phyloP scores from a whole-genome alignment of 2,113 vertebrate species.

The Heterochromis multidens region DNA sequence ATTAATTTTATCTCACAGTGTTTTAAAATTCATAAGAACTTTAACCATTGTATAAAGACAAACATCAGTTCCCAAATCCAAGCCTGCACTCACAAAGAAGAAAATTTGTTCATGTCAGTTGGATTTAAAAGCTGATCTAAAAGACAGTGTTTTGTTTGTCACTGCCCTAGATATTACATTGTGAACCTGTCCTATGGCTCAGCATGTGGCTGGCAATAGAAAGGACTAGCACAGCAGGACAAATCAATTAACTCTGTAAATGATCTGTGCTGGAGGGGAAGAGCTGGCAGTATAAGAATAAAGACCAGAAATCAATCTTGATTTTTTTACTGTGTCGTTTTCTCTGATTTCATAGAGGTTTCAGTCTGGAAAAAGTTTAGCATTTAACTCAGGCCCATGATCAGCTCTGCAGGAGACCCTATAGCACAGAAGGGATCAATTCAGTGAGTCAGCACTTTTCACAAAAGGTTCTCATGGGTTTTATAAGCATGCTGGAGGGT shows the following conservation, averaged over 20 bases:
- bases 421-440: constrained; percentile 20
- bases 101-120: not conserved
- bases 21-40: not conserved
- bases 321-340: not conserved
- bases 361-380: not conserved
- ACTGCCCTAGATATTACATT: constrained; percentile 6
- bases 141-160: constrained; percentile 18
- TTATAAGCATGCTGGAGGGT: constrained; percentile 14
- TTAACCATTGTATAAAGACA: not conserved
- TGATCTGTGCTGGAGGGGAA: constrained; percentile 33
- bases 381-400: constrained; percentile 8
- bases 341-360: constrained; percentile 20
- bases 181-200: constrained; percentile 33
- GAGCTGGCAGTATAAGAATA: constrained; percentile 20
- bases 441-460: constrained; percentile 42
- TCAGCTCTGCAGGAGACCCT: constrained; percentile 3
- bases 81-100: not conserved
- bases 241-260: constrained; percentile 61
- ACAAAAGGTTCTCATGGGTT: not conserved
- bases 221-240: constrained; percentile 32
- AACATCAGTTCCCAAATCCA: not conserved
- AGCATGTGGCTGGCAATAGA: constrained; percentile 35
- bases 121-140: constrained; percentile 35
- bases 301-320: constrained; percentile 34
- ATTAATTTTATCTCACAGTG: not conserved